Conservation (phyloP, 1,140 invertebrate genomes). For the Diprion similis region DNA sequence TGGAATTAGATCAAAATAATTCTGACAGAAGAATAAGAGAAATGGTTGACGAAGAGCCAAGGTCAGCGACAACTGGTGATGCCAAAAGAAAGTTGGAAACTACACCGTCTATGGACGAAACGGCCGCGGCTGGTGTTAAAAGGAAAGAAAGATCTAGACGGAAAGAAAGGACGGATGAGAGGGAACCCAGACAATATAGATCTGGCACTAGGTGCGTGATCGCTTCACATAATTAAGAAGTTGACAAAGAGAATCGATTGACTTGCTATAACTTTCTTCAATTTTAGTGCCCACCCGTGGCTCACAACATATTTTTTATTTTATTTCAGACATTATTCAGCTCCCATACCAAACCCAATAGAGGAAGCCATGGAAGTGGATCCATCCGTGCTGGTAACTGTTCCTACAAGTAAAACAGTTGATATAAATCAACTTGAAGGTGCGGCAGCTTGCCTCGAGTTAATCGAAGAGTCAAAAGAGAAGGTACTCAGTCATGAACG, state of each 20-base stretch:
- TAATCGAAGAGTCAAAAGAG: conserved; percentile 44
- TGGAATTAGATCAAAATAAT: conserved; percentile 65
- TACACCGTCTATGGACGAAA: conserved; percentile 71
- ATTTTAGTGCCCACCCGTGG: background rate
- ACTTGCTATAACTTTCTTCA: background rate
- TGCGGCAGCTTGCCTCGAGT: conserved; percentile 28
- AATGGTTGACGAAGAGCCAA: conserved; percentile 66
- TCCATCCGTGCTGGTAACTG: conserved; percentile 23
- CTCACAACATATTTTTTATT: background rate
- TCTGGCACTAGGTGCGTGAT: conserved; percentile 38
- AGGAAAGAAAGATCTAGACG: conserved; percentile 66
- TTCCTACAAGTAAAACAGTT: conserved; percentile 33
- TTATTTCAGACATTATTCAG: conserved; percentile 47
- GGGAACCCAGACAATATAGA: conserved; percentile 41
- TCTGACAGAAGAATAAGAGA: conserved; percentile 73
- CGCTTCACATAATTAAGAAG: background rate
- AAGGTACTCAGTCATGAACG: conserved; percentile 45
- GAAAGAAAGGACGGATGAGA: conserved; percentile 46
- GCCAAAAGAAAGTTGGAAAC: conserved; percentile 75
- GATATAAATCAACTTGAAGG: conserved; percentile 29
- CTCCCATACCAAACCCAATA: conserved; percentile 48
- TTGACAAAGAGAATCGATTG: background rate
- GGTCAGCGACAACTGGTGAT: conserved; percentile 53
- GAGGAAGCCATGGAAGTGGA: conserved; percentile 53
- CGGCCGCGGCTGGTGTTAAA: conserved; percentile 60